Percentiles rank a stretch among this genome's conserved stretches.
Conservation (phyloP, 1,140 invertebrate species). For the Scaptomyza graminum region DNA sequence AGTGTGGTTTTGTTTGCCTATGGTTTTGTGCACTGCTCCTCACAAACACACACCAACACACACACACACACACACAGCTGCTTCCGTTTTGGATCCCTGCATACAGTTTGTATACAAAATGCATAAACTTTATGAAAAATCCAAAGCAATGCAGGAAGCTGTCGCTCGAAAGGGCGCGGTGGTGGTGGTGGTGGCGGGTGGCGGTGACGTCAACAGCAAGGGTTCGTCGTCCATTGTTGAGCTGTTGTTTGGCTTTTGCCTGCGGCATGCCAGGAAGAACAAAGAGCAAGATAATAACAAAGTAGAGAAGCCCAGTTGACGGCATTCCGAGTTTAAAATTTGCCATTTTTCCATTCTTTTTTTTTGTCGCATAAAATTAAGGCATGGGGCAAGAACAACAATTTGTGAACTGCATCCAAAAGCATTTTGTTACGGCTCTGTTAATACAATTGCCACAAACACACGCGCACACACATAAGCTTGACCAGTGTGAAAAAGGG, state of each 20-base stretch:
- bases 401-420: conserved; percentile 42
- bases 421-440: conserved; percentile 22
- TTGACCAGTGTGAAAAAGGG: background rate
- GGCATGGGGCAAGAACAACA: conserved; percentile 15
- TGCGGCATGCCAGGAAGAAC: conserved; percentile 4
- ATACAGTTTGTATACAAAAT: conserved; percentile 37
- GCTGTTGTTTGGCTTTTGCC: conserved; percentile 31
- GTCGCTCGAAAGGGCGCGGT: background rate
- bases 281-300: conserved; percentile 47
- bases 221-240: conserved; percentile 28
- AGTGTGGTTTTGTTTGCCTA: background rate
- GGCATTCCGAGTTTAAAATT: conserved; percentile 19
- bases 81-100: conserved; percentile 25
- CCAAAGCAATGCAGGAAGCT: conserved; percentile 39
- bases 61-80: conserved; percentile 6
- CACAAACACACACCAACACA: too few relatives aligned
- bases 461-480: too few relatives aligned
- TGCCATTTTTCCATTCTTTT: background rate
- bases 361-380: conserved; percentile 10
- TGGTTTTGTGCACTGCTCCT: background rate
- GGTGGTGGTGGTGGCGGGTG: too few relatives aligned
- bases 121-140: conserved; percentile 53
- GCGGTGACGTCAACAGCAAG: conserved; percentile 1
- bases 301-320: conserved; percentile 9
- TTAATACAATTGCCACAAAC: conserved; percentile 32